phyloP scores from a whole-genome alignment of 2,797 vertebrate genomes.

The Prionace glauca region DNA sequence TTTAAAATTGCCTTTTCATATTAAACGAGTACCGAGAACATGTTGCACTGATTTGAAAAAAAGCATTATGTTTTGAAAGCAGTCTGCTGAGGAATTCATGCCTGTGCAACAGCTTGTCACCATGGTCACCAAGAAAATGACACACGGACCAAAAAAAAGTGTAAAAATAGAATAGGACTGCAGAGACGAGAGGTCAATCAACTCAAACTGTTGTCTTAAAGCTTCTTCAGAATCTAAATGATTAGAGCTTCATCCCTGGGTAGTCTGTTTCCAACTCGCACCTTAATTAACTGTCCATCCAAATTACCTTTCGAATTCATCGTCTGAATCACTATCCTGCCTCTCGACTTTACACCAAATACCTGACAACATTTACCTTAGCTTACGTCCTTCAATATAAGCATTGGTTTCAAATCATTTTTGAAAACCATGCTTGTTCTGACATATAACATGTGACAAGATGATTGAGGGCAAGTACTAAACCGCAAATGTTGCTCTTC shows the following conservation, averaged over 20 bases:
- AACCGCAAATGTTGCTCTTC: not conserved
- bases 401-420: not conserved
- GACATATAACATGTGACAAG: not conserved
- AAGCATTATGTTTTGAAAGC: not conserved
- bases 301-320: not conserved
- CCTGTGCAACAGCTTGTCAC: not conserved
- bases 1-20: not conserved
- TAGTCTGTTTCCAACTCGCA: not conserved
- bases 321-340: not conserved
- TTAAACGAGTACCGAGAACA: not conserved
- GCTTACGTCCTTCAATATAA: not conserved
- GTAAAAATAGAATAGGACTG: not conserved
- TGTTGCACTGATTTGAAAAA: not conserved
- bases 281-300: not conserved
- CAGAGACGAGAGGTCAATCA: not conserved
- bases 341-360: not conserved
- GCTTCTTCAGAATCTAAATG: not conserved
- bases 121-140: not conserved
- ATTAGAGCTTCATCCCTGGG: not conserved
- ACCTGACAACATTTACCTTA: not conserved
- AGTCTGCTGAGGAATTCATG: not conserved
- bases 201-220: not conserved
- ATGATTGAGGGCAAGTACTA: not conserved
- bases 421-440: not conserved
- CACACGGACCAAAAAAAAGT: not conserved